phyloP scores from a whole-genome alignment of 2,797 vertebrate species.

The Phalanger gymnotis region DNA sequence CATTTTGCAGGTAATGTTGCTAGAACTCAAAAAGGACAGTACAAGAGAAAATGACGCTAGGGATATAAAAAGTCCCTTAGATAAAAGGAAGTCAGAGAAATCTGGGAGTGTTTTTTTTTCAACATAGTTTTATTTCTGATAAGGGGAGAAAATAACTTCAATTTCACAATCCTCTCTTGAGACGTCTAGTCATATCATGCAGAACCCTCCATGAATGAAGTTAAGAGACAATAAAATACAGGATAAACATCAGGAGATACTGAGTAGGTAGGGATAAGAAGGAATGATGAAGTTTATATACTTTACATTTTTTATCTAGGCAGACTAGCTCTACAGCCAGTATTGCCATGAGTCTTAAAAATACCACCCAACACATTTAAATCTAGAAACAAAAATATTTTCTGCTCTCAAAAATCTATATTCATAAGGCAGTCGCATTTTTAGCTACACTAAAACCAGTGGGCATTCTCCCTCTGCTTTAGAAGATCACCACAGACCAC shows the following conservation, averaged over 20 bases:
- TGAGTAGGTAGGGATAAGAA: not conserved
- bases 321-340: not conserved
- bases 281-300: not conserved
- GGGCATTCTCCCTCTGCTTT: not conserved
- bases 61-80: not conserved
- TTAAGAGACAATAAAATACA: not conserved
- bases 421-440: not conserved
- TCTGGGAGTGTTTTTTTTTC: not conserved
- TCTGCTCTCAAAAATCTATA: not conserved
- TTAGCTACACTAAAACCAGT: not conserved
- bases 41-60: not conserved
- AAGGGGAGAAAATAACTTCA: not conserved
- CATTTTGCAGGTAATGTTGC: not conserved
- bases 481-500: not conserved
- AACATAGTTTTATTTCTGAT: not conserved
- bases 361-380: not conserved
- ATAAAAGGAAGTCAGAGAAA: not conserved
- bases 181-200: not conserved
- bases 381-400: not conserved
- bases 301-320: not conserved
- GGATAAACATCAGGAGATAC: not conserved
- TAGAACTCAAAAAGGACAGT: not conserved
- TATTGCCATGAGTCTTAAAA: not conserved
- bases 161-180: not conserved
- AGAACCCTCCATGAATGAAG: not conserved